phyloP scores from a whole-genome alignment of 2,888 invertebrate species.

The Aphidius colemani region DNA sequence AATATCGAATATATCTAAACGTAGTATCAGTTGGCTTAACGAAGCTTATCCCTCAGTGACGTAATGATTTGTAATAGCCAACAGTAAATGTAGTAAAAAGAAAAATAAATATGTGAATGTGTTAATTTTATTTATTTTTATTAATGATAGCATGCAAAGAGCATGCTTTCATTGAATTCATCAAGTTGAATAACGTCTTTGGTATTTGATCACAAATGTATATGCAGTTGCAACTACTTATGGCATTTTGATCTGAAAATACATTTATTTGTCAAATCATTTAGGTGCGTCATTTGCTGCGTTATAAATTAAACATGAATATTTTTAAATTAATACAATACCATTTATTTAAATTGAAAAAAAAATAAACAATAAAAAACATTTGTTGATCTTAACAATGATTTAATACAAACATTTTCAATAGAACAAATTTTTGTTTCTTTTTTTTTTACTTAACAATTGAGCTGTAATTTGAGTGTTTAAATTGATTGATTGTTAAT shows the following conservation, averaged over 20 bases:
- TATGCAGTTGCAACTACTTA: background rate
- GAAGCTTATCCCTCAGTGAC: constrained; percentile 38
- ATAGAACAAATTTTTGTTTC: background rate
- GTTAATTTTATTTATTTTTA: constrained; percentile 14
- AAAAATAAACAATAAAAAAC: too few species aligned
- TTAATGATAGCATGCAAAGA: too few species aligned
- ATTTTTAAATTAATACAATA: background rate
- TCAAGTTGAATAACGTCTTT: constrained; percentile 34
- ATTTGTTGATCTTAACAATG: too few species aligned
- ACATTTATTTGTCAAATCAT: constrained; percentile 6
- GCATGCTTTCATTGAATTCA: background rate
- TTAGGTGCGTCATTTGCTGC: background rate
- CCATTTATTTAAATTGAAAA: background rate
- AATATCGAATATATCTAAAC: constrained; percentile 26
- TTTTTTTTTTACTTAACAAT: background rate
- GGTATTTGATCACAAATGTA: constrained; percentile 25
- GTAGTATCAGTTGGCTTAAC: constrained; percentile 35
- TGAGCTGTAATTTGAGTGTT: too few species aligned
- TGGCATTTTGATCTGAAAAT: constrained; percentile 12
- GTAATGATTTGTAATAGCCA: constrained; percentile 27
- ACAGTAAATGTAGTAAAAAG: too few species aligned
- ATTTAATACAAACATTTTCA: background rate
- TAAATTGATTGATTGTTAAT: too few species aligned
- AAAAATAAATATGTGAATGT: background rate
- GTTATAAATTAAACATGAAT: background rate